Conservation (phyloP, 2,797 vertebrate genomes). For the Odontamblyopus lacepedii region DNA sequence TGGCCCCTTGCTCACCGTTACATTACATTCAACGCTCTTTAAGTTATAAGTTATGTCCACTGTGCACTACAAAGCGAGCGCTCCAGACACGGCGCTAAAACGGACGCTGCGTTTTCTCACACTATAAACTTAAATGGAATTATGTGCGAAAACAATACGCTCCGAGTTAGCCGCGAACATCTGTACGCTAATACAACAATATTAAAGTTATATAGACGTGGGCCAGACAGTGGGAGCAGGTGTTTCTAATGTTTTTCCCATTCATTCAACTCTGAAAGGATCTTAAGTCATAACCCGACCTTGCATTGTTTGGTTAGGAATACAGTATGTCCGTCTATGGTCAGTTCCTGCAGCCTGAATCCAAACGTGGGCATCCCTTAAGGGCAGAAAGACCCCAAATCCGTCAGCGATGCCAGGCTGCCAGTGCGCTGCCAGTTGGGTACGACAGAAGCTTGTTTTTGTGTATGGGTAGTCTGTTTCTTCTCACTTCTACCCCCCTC, state of each 20-base stretch:
- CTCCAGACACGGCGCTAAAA: neutral
- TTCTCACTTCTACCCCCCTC: slow-evolving; percentile 80
- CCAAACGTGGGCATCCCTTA: slow-evolving; percentile 39
- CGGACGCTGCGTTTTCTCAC: neutral
- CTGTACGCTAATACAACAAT: neutral
- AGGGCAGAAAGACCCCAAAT: slow-evolving; percentile 44
- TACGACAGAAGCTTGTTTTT: slow-evolving; percentile 79
- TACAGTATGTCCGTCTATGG: slow-evolving; percentile 10
- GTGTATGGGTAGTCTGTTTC: slow-evolving; percentile 90
- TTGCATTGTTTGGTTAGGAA: slow-evolving; percentile 10
- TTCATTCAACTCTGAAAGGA: neutral
- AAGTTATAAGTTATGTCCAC: slow-evolving; percentile 2
- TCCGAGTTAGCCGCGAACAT: neutral
- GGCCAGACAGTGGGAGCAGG: neutral
- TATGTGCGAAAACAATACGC: slow-evolving; percentile 4
- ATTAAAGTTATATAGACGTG: neutral
- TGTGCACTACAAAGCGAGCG: neutral
- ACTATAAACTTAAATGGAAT: neutral
- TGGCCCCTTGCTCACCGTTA: slow-evolving; percentile 12
- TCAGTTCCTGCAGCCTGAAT: neutral
- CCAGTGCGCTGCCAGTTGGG: slow-evolving; percentile 56
- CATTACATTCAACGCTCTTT: neutral
- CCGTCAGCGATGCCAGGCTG: slow-evolving; percentile 62
- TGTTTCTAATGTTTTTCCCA: slow-evolving; percentile 14
- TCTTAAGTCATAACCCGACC: neutral